Evolutionary conservation across 1,140 invertebrate species (phyloP), one percentile per base, ranked within the genome.

Genomic region (Drosophila carrolli): DNA sequence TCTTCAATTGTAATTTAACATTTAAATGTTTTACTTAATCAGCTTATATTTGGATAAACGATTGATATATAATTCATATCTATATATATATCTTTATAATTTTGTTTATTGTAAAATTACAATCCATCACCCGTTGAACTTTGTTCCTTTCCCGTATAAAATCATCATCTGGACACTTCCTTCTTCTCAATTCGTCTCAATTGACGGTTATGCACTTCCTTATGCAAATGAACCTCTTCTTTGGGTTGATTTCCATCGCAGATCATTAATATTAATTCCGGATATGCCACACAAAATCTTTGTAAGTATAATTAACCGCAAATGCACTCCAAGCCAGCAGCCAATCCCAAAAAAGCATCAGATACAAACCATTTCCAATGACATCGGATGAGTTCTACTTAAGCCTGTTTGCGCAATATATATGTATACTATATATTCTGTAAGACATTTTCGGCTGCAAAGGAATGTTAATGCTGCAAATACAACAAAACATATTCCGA

Each of bases 381-480:
- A 75, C 72, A 75, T 75, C 51, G 50, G 23, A 56, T 40, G 60
- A 53, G 60, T 75, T 75, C 41, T 66, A 66, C 73, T 76, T 77
- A 77, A 76, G 74, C 85, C 62, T 66, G 78, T 79, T 88, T 79
- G 62, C 70, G 79, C 66, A 82, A 86, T 66, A 72, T 70, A 60
- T 14, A 23, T 9, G 4, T 13, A 13, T 38, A 37, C 35, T 35
- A 60, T 40, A 11, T 37, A 14, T 51, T 51, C 48, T 7, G 55
- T 57, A 53, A 66, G 51, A 71, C 56, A 70, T 72, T 71, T 51
- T 72, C 13, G 79, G 44, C 75, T 74, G 43, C 44, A n/a, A 59
- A 81, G 83, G 83, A 88, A 88, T 88, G 84, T 88, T 88, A 89
- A 88, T 88, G 83, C 84, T 46, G 51, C 58, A 72, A 70, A 68